Conservation (phyloP, 2,888 invertebrate genomes). For the Sphinx pinastri region DNA sequence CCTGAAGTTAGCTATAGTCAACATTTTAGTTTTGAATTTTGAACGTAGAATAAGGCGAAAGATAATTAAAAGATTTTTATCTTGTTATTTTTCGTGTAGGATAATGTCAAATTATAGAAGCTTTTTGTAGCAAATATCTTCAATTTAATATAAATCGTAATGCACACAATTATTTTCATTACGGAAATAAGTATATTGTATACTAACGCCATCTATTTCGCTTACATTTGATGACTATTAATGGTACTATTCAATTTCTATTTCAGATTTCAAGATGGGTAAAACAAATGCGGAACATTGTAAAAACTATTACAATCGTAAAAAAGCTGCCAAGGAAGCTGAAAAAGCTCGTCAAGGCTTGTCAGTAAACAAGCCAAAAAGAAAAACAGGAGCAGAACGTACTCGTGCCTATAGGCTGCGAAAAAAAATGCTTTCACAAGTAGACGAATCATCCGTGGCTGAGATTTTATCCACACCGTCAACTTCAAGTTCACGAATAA, state of each 20-base stretch:
- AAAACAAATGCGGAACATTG: conserved; percentile 33
- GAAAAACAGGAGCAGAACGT: conserved; percentile 35
- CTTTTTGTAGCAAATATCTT: too few species aligned
- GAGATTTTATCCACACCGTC: conserved; percentile 35
- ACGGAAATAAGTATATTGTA: too few species aligned
- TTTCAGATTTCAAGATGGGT: conserved; percentile 35
- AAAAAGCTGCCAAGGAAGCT: conserved; percentile 35
- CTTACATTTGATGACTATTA: conserved; percentile 33
- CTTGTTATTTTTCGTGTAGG: too few species aligned
- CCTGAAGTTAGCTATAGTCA: too few species aligned
- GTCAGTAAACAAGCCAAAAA: conserved; percentile 33
- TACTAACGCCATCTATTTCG: too few species aligned
- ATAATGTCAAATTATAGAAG: too few species aligned
- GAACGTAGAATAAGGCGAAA: too few species aligned
- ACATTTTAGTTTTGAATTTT: too few species aligned
- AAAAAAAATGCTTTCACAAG: conserved; percentile 36
- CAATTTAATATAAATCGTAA: too few species aligned
- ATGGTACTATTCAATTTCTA: conserved; percentile 36
- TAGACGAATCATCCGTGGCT: conserved; percentile 34
- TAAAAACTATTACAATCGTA: conserved; percentile 35
- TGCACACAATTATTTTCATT: too few species aligned
- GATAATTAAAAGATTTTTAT: too few species aligned
- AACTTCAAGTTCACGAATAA: conserved; percentile 36
- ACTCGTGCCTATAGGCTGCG: conserved; percentile 34
- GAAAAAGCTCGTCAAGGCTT: conserved; percentile 35